phyloP scores from a whole-genome alignment of 1,140 invertebrate species.

The Delia radicum region DNA sequence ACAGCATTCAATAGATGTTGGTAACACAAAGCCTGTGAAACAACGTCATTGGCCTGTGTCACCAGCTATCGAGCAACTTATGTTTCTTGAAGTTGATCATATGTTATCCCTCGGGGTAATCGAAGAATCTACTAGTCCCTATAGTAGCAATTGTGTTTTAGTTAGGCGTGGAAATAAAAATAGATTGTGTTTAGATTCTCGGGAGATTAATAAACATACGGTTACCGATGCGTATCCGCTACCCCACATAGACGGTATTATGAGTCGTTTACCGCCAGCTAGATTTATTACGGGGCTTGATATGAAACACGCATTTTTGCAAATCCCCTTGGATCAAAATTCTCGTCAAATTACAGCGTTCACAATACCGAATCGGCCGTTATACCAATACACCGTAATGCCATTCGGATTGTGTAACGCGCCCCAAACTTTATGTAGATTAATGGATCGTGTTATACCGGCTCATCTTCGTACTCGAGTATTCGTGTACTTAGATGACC shows the following conservation, averaged over 20 bases:
- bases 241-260: neutral
- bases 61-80: too few relatives aligned
- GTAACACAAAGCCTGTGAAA: too few relatives aligned
- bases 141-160: too few relatives aligned
- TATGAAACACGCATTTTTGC: neutral
- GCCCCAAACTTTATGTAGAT: constrained; percentile 28
- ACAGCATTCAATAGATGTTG: too few relatives aligned
- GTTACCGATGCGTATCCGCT: neutral
- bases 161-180: too few relatives aligned
- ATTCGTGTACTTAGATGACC: neutral
- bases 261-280: neutral
- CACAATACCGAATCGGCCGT: neutral
- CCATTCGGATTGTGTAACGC: neutral
- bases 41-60: too few relatives aligned
- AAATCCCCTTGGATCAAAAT: neutral
- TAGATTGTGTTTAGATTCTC: too few relatives aligned
- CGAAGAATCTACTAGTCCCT: too few relatives aligned
- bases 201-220: too few relatives aligned
- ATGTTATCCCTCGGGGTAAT: too few relatives aligned
- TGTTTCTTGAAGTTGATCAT: too few relatives aligned
- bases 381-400: neutral
- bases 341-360: neutral
- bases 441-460: neutral
- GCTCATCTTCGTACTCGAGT: neutral
- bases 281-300: neutral